These are phyloP conservation scores for Furcula furcula DNA, from an alignment of 2,888 invertebrate species.

Conservation along the genomic window DNA sequence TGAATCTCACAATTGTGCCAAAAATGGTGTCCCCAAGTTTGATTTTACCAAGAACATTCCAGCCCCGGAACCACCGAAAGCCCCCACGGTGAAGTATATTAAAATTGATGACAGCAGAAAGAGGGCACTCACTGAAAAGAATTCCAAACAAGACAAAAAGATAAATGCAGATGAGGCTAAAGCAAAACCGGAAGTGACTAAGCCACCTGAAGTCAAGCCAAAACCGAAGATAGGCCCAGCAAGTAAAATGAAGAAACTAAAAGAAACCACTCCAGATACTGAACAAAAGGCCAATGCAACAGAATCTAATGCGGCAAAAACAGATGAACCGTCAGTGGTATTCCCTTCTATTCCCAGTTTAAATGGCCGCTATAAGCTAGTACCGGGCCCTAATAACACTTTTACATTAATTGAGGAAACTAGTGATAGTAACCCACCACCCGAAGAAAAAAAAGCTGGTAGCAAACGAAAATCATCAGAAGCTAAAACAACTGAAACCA, in stretches of 20 bases:
- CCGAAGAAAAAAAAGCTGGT: slow-evolving; percentile 10
- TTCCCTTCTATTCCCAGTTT: slow-evolving; percentile 51
- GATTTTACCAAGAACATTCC: slow-evolving; percentile 41
- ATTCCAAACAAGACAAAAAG: slow-evolving; percentile 24
- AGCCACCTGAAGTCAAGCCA: slow-evolving; percentile 27
- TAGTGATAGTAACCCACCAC: slow-evolving; percentile 4
- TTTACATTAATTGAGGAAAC: slow-evolving; percentile 61
- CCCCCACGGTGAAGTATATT: slow-evolving; percentile 66
- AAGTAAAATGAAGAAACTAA: slow-evolving; percentile 47
- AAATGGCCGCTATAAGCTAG: slow-evolving; percentile 60
- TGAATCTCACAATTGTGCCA: slow-evolving; percentile 66
- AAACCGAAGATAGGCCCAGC: slow-evolving; percentile 69
- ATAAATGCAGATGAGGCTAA: slow-evolving; percentile 10
- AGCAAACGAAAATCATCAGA: slow-evolving; percentile 18
- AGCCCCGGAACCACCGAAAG: slow-evolving; percentile 52
- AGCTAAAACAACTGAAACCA: slow-evolving; percentile 4
- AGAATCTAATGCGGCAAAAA: slow-evolving; percentile 13
- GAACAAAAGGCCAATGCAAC: slow-evolving; percentile 5
- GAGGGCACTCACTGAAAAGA: slow-evolving; percentile 27
- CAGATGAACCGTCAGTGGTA: slow-evolving; percentile 37
- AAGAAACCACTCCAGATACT: slow-evolving; percentile 15
- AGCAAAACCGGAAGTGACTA: slow-evolving; percentile 14
- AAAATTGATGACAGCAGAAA: slow-evolving; percentile 43
- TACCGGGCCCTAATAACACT: slow-evolving; percentile 69
- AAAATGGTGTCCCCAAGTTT: slow-evolving; percentile 56